Percentiles rank a stretch among this genome's conserved stretches.
Conservation (phyloP, 37 sponge, comb jelly and placozoan species). For the Diacarnus erythraeanus region DNA sequence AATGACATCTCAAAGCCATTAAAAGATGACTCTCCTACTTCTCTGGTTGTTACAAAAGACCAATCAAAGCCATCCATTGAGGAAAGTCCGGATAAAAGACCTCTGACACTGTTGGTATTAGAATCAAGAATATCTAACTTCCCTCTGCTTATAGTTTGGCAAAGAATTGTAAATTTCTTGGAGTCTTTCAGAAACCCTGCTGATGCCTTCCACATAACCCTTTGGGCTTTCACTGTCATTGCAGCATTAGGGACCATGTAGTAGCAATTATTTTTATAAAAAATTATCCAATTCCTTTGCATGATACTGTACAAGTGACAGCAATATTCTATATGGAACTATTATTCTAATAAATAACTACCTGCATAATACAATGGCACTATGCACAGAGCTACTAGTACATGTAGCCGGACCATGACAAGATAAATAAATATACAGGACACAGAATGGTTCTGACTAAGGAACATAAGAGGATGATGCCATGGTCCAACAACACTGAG, state of each 20-base stretch:
- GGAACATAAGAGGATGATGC: no score
- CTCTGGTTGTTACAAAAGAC: background rate
- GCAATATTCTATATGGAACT: no score
- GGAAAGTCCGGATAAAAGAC: background rate
- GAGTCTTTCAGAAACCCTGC: conserved; percentile 38
- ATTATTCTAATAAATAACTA: no score
- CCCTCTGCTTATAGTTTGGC: conserved; percentile 62
- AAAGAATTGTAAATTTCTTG: conserved; percentile 36
- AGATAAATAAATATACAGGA: no score
- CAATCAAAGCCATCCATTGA: background rate
- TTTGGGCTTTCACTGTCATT: conserved; percentile 45
- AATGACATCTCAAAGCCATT: no score
- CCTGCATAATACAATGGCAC: no score
- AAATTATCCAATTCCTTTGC: no score
- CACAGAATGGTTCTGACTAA: no score
- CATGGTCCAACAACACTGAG: no score
- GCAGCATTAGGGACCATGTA: conserved; percentile 55
- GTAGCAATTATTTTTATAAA: background rate
- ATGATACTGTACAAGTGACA: no score
- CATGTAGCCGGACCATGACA: no score
- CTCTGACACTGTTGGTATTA: background rate
- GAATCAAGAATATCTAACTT: conserved; percentile 20
- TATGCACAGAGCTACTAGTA: no score
- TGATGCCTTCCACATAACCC: conserved; percentile 52
- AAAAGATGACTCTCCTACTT: background rate